Evolutionary conservation across 2,888 invertebrate species (phyloP), one percentile per base, ranked within the genome.

Genomic region (Diaphora mendica): DNA sequence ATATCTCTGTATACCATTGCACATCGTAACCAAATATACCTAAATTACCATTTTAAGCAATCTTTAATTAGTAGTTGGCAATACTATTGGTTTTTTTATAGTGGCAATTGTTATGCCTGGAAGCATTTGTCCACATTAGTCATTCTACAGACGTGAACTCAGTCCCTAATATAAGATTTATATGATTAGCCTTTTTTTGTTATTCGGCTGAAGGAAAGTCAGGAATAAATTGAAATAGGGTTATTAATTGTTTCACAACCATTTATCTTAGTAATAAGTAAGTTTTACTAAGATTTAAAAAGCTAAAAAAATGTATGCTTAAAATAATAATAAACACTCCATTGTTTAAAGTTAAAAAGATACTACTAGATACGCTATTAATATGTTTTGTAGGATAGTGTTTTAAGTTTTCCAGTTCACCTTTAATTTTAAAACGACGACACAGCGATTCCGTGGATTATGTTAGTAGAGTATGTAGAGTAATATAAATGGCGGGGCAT

Each of bases 341-440:
- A 17, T 15, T 17, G 44, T 44, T 44, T 44, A 44, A 17, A 44
- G 4, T 1, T 11, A 13, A 42, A 42, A 42, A 13, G 11, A n/a
- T 8, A 1, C 8, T 55, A 55, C 11, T 55, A 55, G 55, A n/a
- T 1, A 55, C n/a, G 9, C 23, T n/a, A 11, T n/a, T n/a, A 55
- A 55, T n/a, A n/a, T n/a, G 7, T 55, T n/a, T 11, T 55, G 55
- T 55, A 55, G 26, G 55, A 3, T n/a, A 59, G 15, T 11, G 26
- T 23, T 59, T n/a, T 59, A 59, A 59, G 59, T 13, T 59, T 59
- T 55, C 26, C n/a, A 59, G n/a, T 59, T 59, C 59, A 55, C n/a
- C 9, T 55, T 23, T 59, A 11, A 11, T 59, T 59, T 26, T 3
- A 26, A 26, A 62, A 17, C n/a, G 2, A n/a, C 55, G 1, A n/a